phyloP scores from a whole-genome alignment of 1,140 invertebrate species.

The Ooceraea biroi region DNA sequence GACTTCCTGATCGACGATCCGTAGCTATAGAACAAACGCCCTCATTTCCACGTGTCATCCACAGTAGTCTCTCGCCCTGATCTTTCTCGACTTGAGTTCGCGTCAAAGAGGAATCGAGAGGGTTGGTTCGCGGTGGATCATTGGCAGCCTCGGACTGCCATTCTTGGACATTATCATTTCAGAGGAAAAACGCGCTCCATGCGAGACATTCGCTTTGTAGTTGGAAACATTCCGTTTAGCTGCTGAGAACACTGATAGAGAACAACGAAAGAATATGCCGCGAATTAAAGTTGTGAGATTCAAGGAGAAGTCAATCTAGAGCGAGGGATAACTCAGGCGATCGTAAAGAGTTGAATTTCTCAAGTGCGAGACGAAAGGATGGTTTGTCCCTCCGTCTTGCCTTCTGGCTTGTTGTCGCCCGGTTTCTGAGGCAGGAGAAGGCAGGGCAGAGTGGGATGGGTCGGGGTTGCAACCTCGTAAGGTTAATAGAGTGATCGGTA shows the following conservation, averaged over 20 bases:
- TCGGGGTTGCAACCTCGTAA: constrained; percentile 73
- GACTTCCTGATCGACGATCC: constrained; percentile 60
- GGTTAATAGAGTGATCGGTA: constrained; percentile 86
- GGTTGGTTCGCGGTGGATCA: neutral
- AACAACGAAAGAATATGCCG: neutral
- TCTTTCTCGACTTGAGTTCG: constrained; percentile 33
- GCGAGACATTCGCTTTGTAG: no score
- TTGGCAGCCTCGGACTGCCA: no score
- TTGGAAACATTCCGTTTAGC: no score
- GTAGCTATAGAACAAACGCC: constrained; percentile 36
- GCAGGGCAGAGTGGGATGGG: neutral
- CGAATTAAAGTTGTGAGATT: neutral
- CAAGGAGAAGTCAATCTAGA: neutral
- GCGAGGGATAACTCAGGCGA: neutral
- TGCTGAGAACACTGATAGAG: neutral
- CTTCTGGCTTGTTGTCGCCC: constrained; percentile 31
- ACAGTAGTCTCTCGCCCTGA: constrained; percentile 63
- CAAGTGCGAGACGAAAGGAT: constrained; percentile 16
- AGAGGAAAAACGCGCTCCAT: neutral
- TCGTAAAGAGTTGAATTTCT: neutral
- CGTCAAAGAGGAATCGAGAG: constrained; percentile 34
- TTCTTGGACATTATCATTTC: neutral
- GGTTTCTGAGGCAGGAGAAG: constrained; percentile 20
- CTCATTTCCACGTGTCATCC: constrained; percentile 83
- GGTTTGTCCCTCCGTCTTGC: neutral